These are phyloP conservation scores for Nasua narica DNA, from an alignment of 2,797 vertebrate genomes.

Conservation along the genomic window DNA sequence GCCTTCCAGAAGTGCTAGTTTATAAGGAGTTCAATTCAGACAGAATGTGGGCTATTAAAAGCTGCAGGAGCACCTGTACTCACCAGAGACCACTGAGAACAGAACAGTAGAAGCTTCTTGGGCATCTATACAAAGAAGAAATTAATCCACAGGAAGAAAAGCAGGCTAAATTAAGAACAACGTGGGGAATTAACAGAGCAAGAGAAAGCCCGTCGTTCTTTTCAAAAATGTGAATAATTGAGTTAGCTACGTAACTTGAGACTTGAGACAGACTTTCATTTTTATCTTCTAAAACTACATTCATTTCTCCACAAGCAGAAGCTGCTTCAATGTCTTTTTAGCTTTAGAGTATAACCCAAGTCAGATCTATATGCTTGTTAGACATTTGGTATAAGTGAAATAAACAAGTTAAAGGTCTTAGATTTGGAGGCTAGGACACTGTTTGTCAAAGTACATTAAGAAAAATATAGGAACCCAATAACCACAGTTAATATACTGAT, in stretches of 20 bases:
- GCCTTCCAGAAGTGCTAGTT: constrained; percentile 25
- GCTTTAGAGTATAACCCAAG: constrained; percentile 28
- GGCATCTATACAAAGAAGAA: constrained; percentile 30
- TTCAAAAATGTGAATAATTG: constrained; percentile 42
- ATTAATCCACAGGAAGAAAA: constrained; percentile 45
- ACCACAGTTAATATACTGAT: background rate
- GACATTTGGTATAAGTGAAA: background rate
- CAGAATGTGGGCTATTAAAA: background rate
- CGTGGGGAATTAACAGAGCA: constrained; percentile 43
- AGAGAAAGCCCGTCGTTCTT: constrained; percentile 33
- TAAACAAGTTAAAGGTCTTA: constrained; percentile 1
- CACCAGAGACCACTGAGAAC: background rate
- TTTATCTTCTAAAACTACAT: constrained; percentile 37
- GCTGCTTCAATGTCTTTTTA: constrained; percentile 16
- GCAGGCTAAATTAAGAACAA: constrained; percentile 38
- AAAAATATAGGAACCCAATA: constrained; percentile 12
- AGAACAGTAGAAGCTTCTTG: constrained; percentile 1
- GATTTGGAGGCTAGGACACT: background rate
- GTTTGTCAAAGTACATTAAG: background rate
- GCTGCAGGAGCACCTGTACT: background rate
- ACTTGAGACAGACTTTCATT: constrained; percentile 32
- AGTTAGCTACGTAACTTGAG: constrained; percentile 38
- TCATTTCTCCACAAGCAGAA: constrained; percentile 33
- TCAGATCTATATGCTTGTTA: background rate
- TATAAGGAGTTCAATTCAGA: background rate